Conservation (phyloP, 2,888 invertebrate genomes). For the Aphodius sticticus region DNA sequence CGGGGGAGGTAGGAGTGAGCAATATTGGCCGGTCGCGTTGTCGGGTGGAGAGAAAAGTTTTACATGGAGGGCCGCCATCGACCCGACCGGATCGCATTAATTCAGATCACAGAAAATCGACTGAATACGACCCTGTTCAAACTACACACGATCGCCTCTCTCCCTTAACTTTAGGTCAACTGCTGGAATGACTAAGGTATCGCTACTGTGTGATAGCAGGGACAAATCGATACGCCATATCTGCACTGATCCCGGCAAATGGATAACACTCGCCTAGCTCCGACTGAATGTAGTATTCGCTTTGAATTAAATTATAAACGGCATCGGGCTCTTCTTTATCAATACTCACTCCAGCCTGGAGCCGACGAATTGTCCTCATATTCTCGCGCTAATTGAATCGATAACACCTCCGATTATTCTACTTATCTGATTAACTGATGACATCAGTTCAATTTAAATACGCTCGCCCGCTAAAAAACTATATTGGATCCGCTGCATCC, state of each 20-base stretch:
- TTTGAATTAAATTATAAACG: conserved; percentile 22
- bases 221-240: conserved; percentile 24
- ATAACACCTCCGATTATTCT: conserved; percentile 19
- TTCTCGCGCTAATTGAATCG: conserved; percentile 10
- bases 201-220: conserved; percentile 9
- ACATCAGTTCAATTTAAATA: conserved; percentile 21
- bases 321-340: not conserved
- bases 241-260: conserved; percentile 13
- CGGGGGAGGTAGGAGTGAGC: not conserved
- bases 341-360: conserved; percentile 8
- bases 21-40: not conserved
- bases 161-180: conserved; percentile 24
- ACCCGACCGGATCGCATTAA: conserved; percentile 20
- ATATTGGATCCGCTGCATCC: too few relatives aligned
- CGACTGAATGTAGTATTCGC: conserved; percentile 17
- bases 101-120: conserved; percentile 26
- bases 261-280: not conserved
- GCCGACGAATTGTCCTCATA: conserved; percentile 21
- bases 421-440: conserved; percentile 22
- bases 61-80: conserved; percentile 17
- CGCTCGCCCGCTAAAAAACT: not conserved
- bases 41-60: not conserved
- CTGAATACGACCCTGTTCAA: conserved; percentile 23
- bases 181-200: conserved; percentile 27
- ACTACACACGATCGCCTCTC: conserved; percentile 24